phyloP scores from a whole-genome alignment of 2,888 invertebrate genomes.

The Drosophila lutescens region DNA sequence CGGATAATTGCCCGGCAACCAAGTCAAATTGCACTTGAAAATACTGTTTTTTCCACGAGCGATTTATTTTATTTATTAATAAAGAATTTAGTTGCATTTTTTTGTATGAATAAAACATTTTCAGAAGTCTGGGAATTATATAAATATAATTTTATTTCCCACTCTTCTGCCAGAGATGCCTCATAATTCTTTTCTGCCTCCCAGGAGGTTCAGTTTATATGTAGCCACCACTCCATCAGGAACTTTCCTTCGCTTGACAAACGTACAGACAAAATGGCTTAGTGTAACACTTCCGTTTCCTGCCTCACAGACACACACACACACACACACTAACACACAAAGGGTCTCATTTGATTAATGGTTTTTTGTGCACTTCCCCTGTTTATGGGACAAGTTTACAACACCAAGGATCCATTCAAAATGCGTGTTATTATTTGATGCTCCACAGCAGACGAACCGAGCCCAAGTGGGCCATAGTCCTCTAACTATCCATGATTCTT shows the following conservation, averaged over 20 bases:
- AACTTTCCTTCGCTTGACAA: conserved; percentile 55
- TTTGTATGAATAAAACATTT: too few species aligned
- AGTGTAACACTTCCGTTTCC: conserved; percentile 73
- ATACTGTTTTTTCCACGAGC: too few species aligned
- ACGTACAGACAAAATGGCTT: conserved; percentile 69
- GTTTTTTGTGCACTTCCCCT: conserved; percentile 56
- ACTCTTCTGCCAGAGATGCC: not conserved
- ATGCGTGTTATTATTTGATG: conserved; percentile 59
- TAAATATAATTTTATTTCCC: too few species aligned
- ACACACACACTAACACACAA: not conserved
- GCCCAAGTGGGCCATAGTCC: conserved; percentile 20
- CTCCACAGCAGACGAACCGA: conserved; percentile 5
- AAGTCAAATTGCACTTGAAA: conserved; percentile 2
- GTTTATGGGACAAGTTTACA: conserved; percentile 69
- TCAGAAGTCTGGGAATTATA: too few species aligned
- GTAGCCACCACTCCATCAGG: conserved; percentile 22
- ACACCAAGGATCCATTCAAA: conserved; percentile 55
- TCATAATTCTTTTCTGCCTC: conserved; percentile 14
- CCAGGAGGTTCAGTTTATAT: conserved; percentile 2
- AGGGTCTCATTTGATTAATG: conserved; percentile 70
- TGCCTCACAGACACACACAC: conserved; percentile 30
- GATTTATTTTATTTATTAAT: too few species aligned
- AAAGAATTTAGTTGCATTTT: too few species aligned
- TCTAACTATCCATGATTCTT: conserved; percentile 43
- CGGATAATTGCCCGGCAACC: not conserved